These are phyloP conservation scores for Drosophila ambigua DNA, from an alignment of 1,140 invertebrate species.

Conservation along the genomic window DNA sequence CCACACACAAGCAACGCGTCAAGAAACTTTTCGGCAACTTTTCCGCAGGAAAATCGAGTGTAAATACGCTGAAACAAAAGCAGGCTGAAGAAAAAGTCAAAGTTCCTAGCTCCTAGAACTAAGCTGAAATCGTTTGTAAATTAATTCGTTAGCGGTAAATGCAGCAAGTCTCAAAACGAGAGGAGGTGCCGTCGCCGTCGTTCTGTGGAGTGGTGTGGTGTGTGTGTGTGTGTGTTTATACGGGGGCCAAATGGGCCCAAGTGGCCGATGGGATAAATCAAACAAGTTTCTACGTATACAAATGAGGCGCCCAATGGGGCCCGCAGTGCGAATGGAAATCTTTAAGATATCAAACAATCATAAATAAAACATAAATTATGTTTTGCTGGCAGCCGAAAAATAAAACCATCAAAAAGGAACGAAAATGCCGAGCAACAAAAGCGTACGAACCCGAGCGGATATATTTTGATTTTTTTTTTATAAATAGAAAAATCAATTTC, in stretches of 20 bases:
- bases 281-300: slow-evolving; percentile 68
- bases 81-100: slow-evolving; percentile 26
- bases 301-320: slow-evolving; percentile 19
- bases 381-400: slow-evolving; percentile 64
- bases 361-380: slow-evolving; percentile 82
- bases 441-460: slow-evolving; percentile 55
- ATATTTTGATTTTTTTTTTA: slow-evolving; percentile 83
- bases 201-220: slow-evolving; percentile 19
- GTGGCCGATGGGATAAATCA: slow-evolving; percentile 73
- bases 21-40: slow-evolving; percentile 75
- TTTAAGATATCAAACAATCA: slow-evolving; percentile 53
- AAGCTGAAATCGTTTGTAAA: slow-evolving; percentile 56
- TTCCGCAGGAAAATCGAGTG: slow-evolving; percentile 70
- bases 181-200: neutral
- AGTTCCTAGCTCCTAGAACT: slow-evolving; percentile 64
- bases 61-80: slow-evolving; percentile 60
- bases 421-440: slow-evolving; percentile 42
- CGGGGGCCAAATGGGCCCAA: slow-evolving; percentile 55
- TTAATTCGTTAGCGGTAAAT: slow-evolving; percentile 62
- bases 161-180: slow-evolving; percentile 10
- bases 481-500: slow-evolving; percentile 83
- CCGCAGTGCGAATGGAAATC: slow-evolving; percentile 52
- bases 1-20: slow-evolving; percentile 71
- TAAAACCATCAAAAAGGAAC: slow-evolving; percentile 59
- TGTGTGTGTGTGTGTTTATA: slow-evolving; percentile 26